phyloP scores from a whole-genome alignment of 2,888 invertebrate species.

The Escarpia spicata region DNA sequence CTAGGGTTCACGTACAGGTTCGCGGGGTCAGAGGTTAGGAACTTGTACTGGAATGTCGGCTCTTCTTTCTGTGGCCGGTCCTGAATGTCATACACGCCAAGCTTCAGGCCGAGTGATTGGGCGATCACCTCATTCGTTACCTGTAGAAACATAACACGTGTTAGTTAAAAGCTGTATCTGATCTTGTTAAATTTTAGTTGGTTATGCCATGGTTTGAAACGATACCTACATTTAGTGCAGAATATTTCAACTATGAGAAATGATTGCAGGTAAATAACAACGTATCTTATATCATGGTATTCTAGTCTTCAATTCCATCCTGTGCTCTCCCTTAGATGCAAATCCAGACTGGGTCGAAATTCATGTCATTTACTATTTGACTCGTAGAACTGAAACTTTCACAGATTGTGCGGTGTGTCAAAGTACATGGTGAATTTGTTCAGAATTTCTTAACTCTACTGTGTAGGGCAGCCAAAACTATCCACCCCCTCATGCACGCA shows the following conservation, averaged over 20 bases:
- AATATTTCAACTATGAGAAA: background rate
- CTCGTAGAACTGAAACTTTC: too few relatives aligned
- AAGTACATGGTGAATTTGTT: too few relatives aligned
- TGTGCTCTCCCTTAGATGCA: too few relatives aligned
- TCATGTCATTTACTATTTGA: too few relatives aligned
- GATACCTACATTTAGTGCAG: slow-evolving; percentile 6
- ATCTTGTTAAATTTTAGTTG: background rate
- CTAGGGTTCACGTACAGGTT: background rate
- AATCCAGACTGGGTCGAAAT: too few relatives aligned
- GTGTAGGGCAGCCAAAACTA: too few relatives aligned
- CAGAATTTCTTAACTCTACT: too few relatives aligned
- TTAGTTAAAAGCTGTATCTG: background rate
- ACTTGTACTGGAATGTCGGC: slow-evolving; percentile 30
- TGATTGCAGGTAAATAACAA: background rate
- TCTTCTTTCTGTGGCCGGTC: slow-evolving; percentile 26
- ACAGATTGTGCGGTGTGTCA: too few relatives aligned
- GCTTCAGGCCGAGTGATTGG: slow-evolving; percentile 27
- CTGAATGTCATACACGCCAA: slow-evolving; percentile 28
- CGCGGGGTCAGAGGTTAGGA: slow-evolving; percentile 30
- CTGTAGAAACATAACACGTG: slow-evolving; percentile 22
- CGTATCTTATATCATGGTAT: too few relatives aligned
- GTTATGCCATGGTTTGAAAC: background rate
- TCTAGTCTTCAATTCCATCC: too few relatives aligned
- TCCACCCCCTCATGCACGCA: too few relatives aligned
- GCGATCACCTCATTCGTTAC: slow-evolving; percentile 29